Conservation (phyloP, 2,797 vertebrate species). For the Triplophysa yarkandensis region DNA sequence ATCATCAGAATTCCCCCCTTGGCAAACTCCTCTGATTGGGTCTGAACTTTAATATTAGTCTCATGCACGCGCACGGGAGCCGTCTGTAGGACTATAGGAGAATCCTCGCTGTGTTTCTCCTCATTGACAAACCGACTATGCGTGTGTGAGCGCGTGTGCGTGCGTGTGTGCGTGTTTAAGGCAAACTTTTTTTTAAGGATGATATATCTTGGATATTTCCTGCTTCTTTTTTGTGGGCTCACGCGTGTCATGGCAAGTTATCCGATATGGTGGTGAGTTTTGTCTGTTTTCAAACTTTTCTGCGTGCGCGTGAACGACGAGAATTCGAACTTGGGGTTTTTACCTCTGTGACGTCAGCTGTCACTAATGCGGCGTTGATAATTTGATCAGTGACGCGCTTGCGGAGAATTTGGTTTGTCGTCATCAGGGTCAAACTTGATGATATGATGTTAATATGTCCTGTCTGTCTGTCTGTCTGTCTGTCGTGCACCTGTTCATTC, state of each 20-base stretch:
- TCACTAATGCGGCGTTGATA: neutral
- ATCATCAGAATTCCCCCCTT: constrained; percentile 85
- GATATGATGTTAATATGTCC: neutral
- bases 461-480: constrained; percentile 1
- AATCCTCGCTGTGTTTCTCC: constrained; percentile 50
- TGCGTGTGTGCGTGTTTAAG: constrained; percentile 63
- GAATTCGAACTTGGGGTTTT: constrained; percentile 25
- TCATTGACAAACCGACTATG: constrained; percentile 56
- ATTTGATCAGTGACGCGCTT: neutral
- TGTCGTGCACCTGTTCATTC: constrained; percentile 32
- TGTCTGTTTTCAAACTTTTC: constrained; percentile 60
- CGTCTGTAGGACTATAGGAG: constrained; percentile 54
- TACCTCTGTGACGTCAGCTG: constrained; percentile 15
- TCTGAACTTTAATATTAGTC: constrained; percentile 83
- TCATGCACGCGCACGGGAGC: constrained; percentile 74
- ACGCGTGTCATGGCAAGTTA: constrained; percentile 89
- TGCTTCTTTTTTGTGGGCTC: constrained; percentile 84
- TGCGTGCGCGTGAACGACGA: neutral
- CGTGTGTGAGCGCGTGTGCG: constrained; percentile 67
- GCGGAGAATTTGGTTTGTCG: neutral
- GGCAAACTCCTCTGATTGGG: constrained; percentile 87
- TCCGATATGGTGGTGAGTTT: constrained; percentile 99
- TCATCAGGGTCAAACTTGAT: neutral
- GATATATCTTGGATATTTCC: constrained; percentile 90
- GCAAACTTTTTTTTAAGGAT: constrained; percentile 81